Conservation (phyloP, 2,113 vertebrate genomes). For the Gadus chalcogrammus region DNA sequence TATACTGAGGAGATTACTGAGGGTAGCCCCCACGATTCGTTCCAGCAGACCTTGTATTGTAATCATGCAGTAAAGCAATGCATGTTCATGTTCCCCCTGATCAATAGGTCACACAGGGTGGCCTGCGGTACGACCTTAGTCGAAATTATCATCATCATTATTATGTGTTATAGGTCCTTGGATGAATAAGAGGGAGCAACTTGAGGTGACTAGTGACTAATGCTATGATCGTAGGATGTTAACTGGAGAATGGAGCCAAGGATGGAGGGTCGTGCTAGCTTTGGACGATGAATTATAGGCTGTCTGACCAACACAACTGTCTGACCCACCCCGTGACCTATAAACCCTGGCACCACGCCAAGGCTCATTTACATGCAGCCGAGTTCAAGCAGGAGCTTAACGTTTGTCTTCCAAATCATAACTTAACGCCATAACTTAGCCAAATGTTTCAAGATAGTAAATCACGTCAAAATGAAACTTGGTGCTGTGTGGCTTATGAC, state of each 20-base stretch:
- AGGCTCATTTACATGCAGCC: conserved; percentile 7
- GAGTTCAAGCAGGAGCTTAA: conserved; percentile 11
- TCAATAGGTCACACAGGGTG: conserved; percentile 4
- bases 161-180: conserved; percentile 17
- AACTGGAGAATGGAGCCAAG: conserved; percentile 9
- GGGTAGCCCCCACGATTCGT: background rate
- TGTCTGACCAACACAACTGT: conserved; percentile 17
- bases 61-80: conserved; percentile 17
- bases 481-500: no score
- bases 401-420: no score
- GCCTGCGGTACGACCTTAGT: conserved; percentile 6
- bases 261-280: conserved; percentile 4
- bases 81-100: conserved; percentile 21
- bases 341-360: conserved; percentile 2
- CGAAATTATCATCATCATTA: conserved; percentile 23
- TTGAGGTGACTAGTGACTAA: conserved; percentile 25
- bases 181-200: conserved; percentile 7
- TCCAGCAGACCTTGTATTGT: conserved; percentile 19
- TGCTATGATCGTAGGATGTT: conserved; percentile 29
- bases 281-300: conserved; percentile 18
- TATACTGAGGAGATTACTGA: conserved; percentile 30
- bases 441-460: no score
- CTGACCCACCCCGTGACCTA: conserved; percentile 1
- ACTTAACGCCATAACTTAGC: no score
- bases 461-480: no score